Base-by-base conservation (phyloP, 1,140 invertebrate species). In the Batillaria attramentaria region DNA sequence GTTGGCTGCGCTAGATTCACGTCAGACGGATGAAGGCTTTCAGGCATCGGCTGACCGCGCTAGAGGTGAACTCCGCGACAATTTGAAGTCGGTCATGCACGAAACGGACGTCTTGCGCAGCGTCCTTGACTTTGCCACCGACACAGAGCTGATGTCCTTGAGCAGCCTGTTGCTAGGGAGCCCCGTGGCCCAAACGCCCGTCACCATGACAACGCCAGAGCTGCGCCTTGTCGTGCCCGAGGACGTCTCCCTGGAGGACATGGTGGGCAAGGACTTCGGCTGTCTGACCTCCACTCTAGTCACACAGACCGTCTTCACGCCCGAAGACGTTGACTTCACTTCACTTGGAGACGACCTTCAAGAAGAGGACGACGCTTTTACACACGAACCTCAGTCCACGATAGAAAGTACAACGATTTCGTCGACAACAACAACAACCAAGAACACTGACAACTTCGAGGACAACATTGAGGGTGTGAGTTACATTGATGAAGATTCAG, bases 51-150 rank as follows among this genome's bases (percentile, higher is more conserved):
- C 81, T 4, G 79, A 81, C 16, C 70, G 42, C 6, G 73, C 81
- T 20, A 83, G 84, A 43, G 42, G 37, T 13, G 65, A 78, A 10
- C 72, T 87, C 57, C 80, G 83, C 33, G 60, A 77, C 20, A 83
- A 80, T 28, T 75, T 87, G 41, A 83, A 82, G 54, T 72, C 54
- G 77, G 35, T 84, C 20, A 78, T 87, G 18, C 72, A 83, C 28
- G 81, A 81, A 31, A 81, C 83, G n/a, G 81, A 82, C 41, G 84
- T 84, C 24, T 54, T 84, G 39, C 79, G 81, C 72, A 73, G 84
- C 69, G 33, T 87, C 5, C 76, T 82, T 37, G 81, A 84, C 28
- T 74, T 80, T 57, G 84, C 81, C 8, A 79, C 50, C 1, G 79
- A 80, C 37, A 70, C 46, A 0, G 86, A 85, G 70, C 70, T 85